Base-by-base conservation (phyloP, 2,113 vertebrate species). In the Xyrauchen texanus region DNA sequence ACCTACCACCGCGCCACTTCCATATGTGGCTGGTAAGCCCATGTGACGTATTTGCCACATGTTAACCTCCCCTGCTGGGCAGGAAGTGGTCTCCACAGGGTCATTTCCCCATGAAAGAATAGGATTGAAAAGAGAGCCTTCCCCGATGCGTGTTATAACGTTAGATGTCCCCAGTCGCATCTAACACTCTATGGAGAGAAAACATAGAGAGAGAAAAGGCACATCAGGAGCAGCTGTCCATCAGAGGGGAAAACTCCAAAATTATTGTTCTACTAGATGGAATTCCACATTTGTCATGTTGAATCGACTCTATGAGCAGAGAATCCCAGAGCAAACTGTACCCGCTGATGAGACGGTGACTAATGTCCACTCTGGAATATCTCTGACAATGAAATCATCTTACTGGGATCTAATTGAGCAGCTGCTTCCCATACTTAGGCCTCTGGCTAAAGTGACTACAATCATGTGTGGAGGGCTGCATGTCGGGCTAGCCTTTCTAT, bases 231-330 rank as follows among this genome's bases (percentile, higher is more conserved):
- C 8, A 60, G n/a, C 7, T 51, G 21, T 9, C 13, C 13, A 13
- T 47, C 44, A 60, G 68, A 69, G 21, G 52, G 10, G 52, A 53
- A 53, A 53, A 53, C 52, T 53, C 10, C 52, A 53, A 53, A 53
- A 11, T 53, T 1, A 53, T 53, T 53, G 52, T 53, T 10, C 8
- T 4, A 53, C 52, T 53, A 44, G 8, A 78, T 68, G 52, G 45
- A 63, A 79, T 61, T 79, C 58, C 46, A 72, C 9, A 21, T 71
- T 79, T 3, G n/a, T n/a, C 11, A 72, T 79, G 57, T 12, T 79
- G 7, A 44, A 79, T 42, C 11, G 46, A 6, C 66, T 79, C 7
- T 51, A 47, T 49, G 55, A 34, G 69, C 61, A 66, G 45, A 34
- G 11, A 55, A 63, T 79, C 16, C 53, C 77, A 16, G 47, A 65